Base-by-base conservation (phyloP, 1,140 invertebrate genomes). In the Megalonaias nervosa region DNA sequence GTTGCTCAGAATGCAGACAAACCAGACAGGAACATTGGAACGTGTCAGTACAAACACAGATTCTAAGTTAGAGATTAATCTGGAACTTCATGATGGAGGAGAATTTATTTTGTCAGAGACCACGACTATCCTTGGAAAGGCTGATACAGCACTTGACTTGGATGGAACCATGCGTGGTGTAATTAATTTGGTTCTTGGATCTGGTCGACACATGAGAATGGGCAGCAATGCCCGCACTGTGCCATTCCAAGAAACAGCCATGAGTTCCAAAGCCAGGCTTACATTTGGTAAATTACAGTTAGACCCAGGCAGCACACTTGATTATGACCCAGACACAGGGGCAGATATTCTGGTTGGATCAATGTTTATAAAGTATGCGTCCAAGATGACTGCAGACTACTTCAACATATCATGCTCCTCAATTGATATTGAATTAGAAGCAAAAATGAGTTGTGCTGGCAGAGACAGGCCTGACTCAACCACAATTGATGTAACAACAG, bases 61-160 rank as follows among this genome's bases (percentile, higher is more conserved):
- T 58, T 86, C 86, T 26, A 85, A 85, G 76, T 77, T 86, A 15
- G 77, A 83, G 68, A 82, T 86, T 38, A 87, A 86, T 67, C 76
- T 87, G 48, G 84, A 85, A 69, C 79, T 87, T 12, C 82, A 86
- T 67, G 77, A 84, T 79, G 85, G 85, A 62, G 86, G 86, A 19
- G 81, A 84, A 74, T 86, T 85, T 73, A 82, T 87, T 16, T 66
- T 87, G 31, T 86, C 85, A 6, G 82, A 87, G 74, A 84, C 84
- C 21, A 83, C 84, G 1, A 84, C 80, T 19, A 83, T 87, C 55
- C 68, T 87, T 21, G 86, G 86, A 3, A 81, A 84, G 57, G 84
- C 79, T 2, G 21, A 67, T 11, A 79, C 78, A 58, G 85, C 86
- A 1, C 71, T 86, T 21, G 84, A 87, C 74, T 69, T 86, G 17